Evolutionary conservation across 2,888 invertebrate genomes (phyloP), one percentile per base, ranked within the genome.

Genomic region (Mesochorus sp.): DNA sequence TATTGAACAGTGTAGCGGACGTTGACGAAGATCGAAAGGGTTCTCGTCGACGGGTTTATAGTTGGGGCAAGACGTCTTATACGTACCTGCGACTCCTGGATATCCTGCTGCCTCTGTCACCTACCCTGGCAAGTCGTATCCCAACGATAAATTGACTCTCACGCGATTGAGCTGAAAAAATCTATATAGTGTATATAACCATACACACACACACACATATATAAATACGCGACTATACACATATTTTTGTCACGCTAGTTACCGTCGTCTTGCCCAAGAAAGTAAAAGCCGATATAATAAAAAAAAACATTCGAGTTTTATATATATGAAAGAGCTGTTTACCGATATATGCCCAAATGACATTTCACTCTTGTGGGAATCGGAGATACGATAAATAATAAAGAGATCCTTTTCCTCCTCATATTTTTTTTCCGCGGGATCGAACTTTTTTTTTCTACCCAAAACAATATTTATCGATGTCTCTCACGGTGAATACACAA

Each of bases 1-100:
- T 51, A 51, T 67, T 17, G 44, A 17, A 51, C 17, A 12, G 12
- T 24, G 39, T 2, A n/a, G 37, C 12, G 37, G 68, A 78, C 73
- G 14, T 74, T 78, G 73, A 74, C 78, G 78, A 78, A 78, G 73
- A 78, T 74, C 68, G 78, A 78, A 57, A 39, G 68, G 53, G 47
- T 55, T 26, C 44, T 77, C 59, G 24, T 21, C 68, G 66, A 61
- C 37, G 70, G 61, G 39, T 70, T 64, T 64, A n/a, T n/a, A 64
- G 64, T 64, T 64, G 51, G 47, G 37, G 53, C 72, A 62, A 67
- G 71, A 24, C 39, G 42, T 17, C 72, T 55, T 49, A 67, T 37
- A 34, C 44, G 44, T 64, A 62, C 57, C 64, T 61, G 73, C 49
- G 66, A 72, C 55, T 72, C 55, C 47, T 10, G 66, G 31, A 6